phyloP scores from a whole-genome alignment of 2,797 vertebrate species.

The Carduelis carduelis region DNA sequence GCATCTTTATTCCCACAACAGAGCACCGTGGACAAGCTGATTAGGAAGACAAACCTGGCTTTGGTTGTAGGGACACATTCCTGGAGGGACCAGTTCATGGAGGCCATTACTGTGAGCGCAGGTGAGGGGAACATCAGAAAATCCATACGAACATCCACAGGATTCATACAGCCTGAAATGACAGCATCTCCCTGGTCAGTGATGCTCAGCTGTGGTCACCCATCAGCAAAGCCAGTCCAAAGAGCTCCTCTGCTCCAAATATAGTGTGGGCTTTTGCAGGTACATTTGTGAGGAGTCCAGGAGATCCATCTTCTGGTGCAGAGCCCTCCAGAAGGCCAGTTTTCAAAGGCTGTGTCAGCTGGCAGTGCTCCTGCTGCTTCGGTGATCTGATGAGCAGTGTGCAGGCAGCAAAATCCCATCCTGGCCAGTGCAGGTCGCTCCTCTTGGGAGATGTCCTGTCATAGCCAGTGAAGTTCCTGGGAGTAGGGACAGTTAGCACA shows the following conservation, averaged over 20 bases:
- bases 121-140: constrained; percentile 73
- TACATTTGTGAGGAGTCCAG: neutral
- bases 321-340: neutral
- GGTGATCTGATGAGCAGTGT: neutral
- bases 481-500: neutral
- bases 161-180: neutral
- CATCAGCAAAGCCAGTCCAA: neutral
- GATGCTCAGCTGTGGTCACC: neutral
- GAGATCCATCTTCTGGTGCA: neutral
- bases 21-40: constrained; percentile 98
- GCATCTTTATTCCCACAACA: constrained; percentile 69
- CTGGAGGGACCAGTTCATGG: constrained; percentile 98
- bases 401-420: neutral
- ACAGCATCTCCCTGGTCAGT: neutral
- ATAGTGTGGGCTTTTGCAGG: neutral
- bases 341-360: neutral
- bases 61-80: constrained; percentile 98
- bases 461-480: neutral
- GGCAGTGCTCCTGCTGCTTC: neutral
- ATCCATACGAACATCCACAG: neutral
- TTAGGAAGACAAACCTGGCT: constrained; percentile 98
- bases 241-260: neutral
- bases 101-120: constrained; percentile 98
- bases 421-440: neutral
- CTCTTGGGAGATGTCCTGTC: neutral